A percentile compares a stretch with the other conserved stretches of the same genome.
Conservation (phyloP, 2,113 vertebrate genomes). For the Dasypus novemcinctus region DNA sequence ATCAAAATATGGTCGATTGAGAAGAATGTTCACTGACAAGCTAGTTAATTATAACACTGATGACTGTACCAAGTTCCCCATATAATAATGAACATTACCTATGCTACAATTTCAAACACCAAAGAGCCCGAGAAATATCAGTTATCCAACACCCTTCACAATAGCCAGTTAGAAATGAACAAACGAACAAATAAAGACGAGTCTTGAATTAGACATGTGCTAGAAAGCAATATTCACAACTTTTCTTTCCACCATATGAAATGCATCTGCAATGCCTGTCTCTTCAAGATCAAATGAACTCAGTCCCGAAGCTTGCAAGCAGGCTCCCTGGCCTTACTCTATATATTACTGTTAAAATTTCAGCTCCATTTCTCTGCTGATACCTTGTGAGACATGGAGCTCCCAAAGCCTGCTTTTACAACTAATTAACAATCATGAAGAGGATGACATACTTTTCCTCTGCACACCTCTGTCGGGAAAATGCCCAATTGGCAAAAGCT, state of each 20-base stretch:
- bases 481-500: constrained; percentile 18
- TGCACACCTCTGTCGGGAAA: constrained; percentile 48
- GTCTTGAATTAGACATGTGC: background rate
- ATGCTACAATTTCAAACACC: background rate
- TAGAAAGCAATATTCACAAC: background rate
- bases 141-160: background rate
- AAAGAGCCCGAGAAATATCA: background rate
- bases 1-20: background rate
- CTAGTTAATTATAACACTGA: background rate
- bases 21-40: constrained; percentile 7
- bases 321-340: background rate
- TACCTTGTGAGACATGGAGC: background rate
- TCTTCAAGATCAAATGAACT: constrained; percentile 24
- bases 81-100: background rate
- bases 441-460: constrained; percentile 56
- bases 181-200: background rate
- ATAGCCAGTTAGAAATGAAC: background rate
- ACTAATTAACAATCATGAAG: constrained; percentile 70
- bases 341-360: background rate
- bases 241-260: background rate
- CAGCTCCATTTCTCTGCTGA: constrained; percentile 18
- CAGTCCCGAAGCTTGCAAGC: background rate
- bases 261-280: background rate
- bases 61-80: background rate
- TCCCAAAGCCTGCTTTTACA: constrained; percentile 23